Evolutionary conservation across 2,797 vertebrate genomes (phyloP).

Genomic region (Sebastes elongatus): DNA sequence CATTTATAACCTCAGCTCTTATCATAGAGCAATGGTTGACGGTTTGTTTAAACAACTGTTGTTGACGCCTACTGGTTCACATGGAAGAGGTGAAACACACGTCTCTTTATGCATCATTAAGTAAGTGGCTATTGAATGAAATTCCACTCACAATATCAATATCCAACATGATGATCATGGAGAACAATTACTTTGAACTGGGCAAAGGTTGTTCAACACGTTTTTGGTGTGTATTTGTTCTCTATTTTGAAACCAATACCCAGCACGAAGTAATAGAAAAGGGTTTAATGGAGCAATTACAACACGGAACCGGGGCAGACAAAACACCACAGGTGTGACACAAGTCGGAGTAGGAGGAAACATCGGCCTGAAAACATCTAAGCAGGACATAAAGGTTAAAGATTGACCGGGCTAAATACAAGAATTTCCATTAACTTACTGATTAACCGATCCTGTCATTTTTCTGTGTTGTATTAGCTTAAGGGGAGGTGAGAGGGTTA

Average conservation of each 20-base stretch:
- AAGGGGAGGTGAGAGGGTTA: not conserved
- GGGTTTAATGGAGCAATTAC: not conserved
- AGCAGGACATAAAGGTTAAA: conserved; percentile 35
- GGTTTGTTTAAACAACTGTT: not conserved
- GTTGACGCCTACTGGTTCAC: not conserved
- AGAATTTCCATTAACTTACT: conserved; percentile 13
- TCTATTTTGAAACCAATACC: conserved; percentile 2
- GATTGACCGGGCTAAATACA: conserved; percentile 19
- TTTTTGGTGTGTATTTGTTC: not conserved
- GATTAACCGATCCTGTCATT: conserved; percentile 12
- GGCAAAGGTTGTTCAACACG: not conserved
- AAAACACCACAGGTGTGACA: not conserved
- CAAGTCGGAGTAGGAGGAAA: not conserved
- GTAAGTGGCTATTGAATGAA: not conserved
- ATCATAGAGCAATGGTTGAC: not conserved
- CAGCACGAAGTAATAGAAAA: conserved; percentile 4
- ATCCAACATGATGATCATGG: not conserved
- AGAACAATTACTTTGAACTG: not conserved
- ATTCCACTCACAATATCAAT: not conserved
- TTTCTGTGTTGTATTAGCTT: not conserved
- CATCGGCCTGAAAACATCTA: not conserved
- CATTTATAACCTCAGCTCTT: not conserved
- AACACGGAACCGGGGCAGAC: not conserved
- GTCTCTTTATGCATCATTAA: not conserved
- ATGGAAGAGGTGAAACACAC: not conserved